A percentile compares a stretch with the other conserved stretches of the same genome.
Conservation (phyloP, 2,888 invertebrate species). For the Amblyteles armatorius region DNA sequence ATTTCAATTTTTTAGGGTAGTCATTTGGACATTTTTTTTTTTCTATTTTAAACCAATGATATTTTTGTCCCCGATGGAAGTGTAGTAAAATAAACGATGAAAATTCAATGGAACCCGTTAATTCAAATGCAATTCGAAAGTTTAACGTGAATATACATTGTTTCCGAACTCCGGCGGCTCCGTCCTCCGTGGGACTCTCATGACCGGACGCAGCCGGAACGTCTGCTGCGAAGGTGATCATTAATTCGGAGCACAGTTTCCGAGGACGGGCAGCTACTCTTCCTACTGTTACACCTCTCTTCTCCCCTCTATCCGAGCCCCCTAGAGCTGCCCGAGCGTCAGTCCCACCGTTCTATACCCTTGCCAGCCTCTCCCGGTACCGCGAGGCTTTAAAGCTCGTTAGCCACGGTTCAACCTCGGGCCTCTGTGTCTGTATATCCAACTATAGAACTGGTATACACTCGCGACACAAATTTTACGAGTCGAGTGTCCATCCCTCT, state of each 20-base stretch:
- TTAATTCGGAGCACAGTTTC: conserved; percentile 61
- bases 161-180: conserved; percentile 16
- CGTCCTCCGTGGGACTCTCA: conserved; percentile 25
- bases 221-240: conserved; percentile 46
- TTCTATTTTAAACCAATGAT: no score
- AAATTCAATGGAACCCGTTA: background rate
- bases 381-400: conserved; percentile 62
- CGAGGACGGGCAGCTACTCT: conserved; percentile 27
- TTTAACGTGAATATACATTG: background rate
- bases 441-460: conserved; percentile 17
- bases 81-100: background rate
- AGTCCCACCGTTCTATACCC: conserved; percentile 29
- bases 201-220: conserved; percentile 41
- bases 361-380: conserved; percentile 35
- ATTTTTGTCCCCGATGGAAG: no score
- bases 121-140: background rate
- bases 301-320: background rate
- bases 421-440: conserved; percentile 7
- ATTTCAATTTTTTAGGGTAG: no score
- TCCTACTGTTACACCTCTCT: background rate
- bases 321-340: conserved; percentile 29
- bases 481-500: conserved; percentile 43
- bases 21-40: no score
- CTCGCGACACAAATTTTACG: conserved; percentile 60
- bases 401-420: conserved; percentile 53